Evolutionary conservation across 2,113 vertebrate species (phyloP).

Genomic region (Synodontis membranacea): DNA sequence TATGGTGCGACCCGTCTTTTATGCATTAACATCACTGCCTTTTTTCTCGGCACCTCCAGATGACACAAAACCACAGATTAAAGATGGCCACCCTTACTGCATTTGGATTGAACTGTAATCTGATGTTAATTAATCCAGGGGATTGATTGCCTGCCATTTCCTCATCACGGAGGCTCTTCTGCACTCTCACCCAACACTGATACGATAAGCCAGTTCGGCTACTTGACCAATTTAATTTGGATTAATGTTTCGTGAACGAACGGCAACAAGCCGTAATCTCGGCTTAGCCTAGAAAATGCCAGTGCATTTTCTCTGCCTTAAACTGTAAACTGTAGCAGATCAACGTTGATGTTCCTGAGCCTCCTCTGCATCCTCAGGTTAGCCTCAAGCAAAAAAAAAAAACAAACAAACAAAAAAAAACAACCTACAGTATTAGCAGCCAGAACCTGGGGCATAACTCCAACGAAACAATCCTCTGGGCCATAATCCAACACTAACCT

Average conservation of each 20-base stretch:
- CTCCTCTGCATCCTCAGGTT: constrained; percentile 24
- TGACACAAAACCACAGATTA: not conserved
- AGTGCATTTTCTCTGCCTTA: constrained; percentile 1
- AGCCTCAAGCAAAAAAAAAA: not conserved
- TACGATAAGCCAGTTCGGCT: constrained; percentile 50
- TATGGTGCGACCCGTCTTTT: not conserved
- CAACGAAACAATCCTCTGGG: not conserved
- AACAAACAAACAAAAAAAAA: no score
- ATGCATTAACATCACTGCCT: not conserved
- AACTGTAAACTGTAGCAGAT: constrained; percentile 44
- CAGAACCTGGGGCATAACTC: not conserved
- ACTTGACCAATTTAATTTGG: constrained; percentile 54
- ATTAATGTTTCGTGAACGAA: constrained; percentile 52
- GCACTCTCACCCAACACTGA: constrained; percentile 37
- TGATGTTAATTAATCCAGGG: constrained; percentile 53
- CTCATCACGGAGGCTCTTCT: constrained; percentile 13
- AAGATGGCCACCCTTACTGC: not conserved
- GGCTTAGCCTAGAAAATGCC: constrained; percentile 55
- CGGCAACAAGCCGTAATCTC: constrained; percentile 48
- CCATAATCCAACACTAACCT: not conserved
- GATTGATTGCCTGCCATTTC: constrained; percentile 34
- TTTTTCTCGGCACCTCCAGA: not conserved
- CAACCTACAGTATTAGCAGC: not conserved
- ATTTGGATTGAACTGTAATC: constrained; percentile 47
- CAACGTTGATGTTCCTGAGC: not conserved